These are phyloP conservation scores for Megathymus violae DNA, from an alignment of 1,140 invertebrate genomes.

Conservation along the genomic window DNA sequence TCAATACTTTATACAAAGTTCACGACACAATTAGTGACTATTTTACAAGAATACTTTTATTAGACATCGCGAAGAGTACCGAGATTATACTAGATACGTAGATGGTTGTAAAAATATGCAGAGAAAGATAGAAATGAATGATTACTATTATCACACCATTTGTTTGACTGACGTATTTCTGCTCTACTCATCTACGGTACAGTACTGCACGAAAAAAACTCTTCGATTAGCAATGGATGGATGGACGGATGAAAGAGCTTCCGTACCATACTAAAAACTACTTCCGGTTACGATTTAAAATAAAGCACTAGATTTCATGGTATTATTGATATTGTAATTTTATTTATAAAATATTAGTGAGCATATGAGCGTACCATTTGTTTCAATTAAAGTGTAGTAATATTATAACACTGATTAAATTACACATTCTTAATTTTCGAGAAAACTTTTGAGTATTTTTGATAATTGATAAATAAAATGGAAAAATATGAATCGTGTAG, in stretches of 20 bases:
- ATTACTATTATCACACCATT: slow-evolving; percentile 67
- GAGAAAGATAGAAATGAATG: slow-evolving; percentile 61
- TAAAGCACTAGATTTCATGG: no score
- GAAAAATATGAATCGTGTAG: no score
- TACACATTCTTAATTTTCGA: no score
- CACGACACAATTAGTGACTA: slow-evolving; percentile 56
- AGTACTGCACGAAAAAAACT: slow-evolving; percentile 56
- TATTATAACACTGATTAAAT: no score
- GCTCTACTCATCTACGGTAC: slow-evolving; percentile 34
- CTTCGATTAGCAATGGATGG: slow-evolving; percentile 59
- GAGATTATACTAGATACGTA: slow-evolving; percentile 41
- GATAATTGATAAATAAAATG: no score
- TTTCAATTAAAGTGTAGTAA: no score
- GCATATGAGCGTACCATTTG: no score
- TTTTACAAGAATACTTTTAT: slow-evolving; percentile 47
- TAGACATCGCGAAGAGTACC: slow-evolving; percentile 44
- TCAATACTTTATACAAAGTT: slow-evolving; percentile 62
- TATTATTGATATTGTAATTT: no score
- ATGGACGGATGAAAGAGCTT: neutral
- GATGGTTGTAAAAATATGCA: slow-evolving; percentile 50
- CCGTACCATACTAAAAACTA: slow-evolving; percentile 28
- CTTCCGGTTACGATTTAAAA: no score
- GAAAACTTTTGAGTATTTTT: no score
- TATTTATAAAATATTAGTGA: no score
- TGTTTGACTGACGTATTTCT: slow-evolving; percentile 76